Evolutionary conservation across 37 sponge, comb jelly and placozoan species (phyloP).

Genomic region (Diacarnus erythraeanus): DNA sequence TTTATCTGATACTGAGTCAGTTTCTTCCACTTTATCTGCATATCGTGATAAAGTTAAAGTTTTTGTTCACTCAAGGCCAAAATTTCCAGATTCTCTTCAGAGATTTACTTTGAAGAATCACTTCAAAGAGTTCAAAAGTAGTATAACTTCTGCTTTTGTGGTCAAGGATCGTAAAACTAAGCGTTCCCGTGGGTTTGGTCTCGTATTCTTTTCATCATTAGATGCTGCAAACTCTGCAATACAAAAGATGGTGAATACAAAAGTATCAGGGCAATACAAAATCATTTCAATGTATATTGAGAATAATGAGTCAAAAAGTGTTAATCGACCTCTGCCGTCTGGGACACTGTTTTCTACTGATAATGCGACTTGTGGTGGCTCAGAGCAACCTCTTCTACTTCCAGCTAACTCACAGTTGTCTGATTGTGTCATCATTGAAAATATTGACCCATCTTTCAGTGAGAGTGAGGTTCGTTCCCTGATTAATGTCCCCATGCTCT

Average conservation of each 20-base stretch:
- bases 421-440: constrained; percentile 4
- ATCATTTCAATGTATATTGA: background rate
- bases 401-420: background rate
- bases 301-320: background rate
- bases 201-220: constrained; percentile 18
- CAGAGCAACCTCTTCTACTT: background rate
- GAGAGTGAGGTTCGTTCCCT: constrained; percentile 17
- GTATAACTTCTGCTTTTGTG: constrained; percentile 13
- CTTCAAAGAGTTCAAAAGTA: constrained; percentile 9
- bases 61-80: constrained; percentile 1
- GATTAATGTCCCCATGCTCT: background rate
- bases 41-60: background rate
- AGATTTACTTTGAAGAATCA: background rate
- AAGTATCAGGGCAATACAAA: background rate
- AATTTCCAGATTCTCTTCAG: background rate
- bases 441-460: constrained; percentile 15
- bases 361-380: background rate
- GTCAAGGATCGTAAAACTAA: constrained; percentile 4
- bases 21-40: background rate
- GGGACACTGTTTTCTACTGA: background rate
- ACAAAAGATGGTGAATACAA: background rate
- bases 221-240: constrained; percentile 34
- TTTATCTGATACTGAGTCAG: background rate
- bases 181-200: constrained; percentile 35
- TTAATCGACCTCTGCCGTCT: background rate